Evolutionary conservation across 1,140 invertebrate species (phyloP).

Genomic region (Lepidotrigona ventralis): DNA sequence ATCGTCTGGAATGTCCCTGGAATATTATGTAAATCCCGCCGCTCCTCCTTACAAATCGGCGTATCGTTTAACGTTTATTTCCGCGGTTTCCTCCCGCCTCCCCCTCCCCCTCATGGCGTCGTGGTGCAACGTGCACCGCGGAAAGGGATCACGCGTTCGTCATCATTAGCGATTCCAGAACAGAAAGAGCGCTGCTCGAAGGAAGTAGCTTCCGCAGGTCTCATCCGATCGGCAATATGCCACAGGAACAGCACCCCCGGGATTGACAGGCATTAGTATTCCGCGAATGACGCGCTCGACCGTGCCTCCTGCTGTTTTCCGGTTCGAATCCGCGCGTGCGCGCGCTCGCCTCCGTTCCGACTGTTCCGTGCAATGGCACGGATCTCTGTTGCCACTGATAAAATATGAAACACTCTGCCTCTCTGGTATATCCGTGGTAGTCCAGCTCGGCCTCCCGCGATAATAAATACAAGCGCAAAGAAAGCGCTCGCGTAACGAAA

Average conservation of each 20-base stretch:
- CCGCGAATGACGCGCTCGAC: conserved; percentile 40
- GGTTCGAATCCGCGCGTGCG: conserved; percentile 8
- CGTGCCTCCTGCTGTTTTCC: conserved; percentile 58
- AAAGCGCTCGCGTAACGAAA: conserved; percentile 35
- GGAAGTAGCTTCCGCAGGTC: conserved; percentile 28
- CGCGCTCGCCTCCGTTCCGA: not conserved
- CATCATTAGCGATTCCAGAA: conserved; percentile 43
- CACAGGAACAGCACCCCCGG: conserved; percentile 54
- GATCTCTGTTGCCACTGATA: conserved; percentile 18
- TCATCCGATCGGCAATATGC: conserved; percentile 58
- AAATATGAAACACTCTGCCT: conserved; percentile 63
- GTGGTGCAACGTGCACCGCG: conserved; percentile 13
- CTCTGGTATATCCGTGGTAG: conserved; percentile 22
- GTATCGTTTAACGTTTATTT: not conserved
- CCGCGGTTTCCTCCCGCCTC: not conserved
- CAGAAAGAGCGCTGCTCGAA: conserved; percentile 22
- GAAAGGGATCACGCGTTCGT: conserved; percentile 41
- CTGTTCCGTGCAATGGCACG: conserved; percentile 24
- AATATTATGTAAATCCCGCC: conserved; percentile 5
- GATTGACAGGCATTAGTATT: conserved; percentile 64
- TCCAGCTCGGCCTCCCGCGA: conserved; percentile 26
- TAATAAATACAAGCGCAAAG: conserved; percentile 44
- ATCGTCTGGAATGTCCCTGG: not conserved
- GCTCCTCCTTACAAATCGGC: not conserved
- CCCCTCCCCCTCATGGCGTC: not conserved